Evolutionary conservation across 2,797 vertebrate species (phyloP).

Genomic region (Sus cebifrons): DNA sequence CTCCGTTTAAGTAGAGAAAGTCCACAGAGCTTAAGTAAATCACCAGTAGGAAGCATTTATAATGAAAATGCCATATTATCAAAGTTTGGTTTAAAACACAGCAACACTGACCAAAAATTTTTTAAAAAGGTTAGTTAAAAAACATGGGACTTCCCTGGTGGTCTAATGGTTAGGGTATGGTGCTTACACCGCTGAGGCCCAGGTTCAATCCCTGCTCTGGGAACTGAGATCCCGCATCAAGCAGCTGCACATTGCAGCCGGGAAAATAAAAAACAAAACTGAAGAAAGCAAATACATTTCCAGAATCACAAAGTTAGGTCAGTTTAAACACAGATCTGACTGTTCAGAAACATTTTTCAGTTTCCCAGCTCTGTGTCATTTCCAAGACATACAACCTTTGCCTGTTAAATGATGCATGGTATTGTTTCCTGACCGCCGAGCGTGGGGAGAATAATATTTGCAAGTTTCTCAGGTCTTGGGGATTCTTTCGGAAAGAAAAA

Average conservation of each 20-base stretch:
- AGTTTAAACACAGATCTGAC: conserved; percentile 19
- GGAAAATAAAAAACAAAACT: too few relatives aligned
- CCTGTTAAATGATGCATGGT: conserved; percentile 25
- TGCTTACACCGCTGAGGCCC: too few relatives aligned
- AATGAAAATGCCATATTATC: neutral
- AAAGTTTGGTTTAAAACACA: conserved; percentile 52
- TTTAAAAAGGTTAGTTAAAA: conserved; percentile 3
- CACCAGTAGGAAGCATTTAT: neutral
- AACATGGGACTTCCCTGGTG: too few relatives aligned
- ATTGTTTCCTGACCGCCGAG: neutral
- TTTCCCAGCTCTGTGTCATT: neutral
- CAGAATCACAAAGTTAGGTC: conserved; percentile 44
- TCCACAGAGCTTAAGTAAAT: conserved; percentile 1
- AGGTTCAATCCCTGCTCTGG: too few relatives aligned
- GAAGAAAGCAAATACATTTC: conserved; percentile 26
- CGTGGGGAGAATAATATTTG: neutral
- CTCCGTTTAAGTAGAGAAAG: neutral
- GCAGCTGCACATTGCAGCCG: too few relatives aligned
- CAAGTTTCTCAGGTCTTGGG: neutral
- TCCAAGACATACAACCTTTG: conserved; percentile 7
- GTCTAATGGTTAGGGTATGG: too few relatives aligned
- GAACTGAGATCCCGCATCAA: too few relatives aligned
- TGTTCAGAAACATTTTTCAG: neutral
- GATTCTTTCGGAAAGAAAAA: neutral
- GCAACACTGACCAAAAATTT: neutral